Base-by-base conservation (phyloP, 2,113 vertebrate species). In the Grantiella picta region DNA sequence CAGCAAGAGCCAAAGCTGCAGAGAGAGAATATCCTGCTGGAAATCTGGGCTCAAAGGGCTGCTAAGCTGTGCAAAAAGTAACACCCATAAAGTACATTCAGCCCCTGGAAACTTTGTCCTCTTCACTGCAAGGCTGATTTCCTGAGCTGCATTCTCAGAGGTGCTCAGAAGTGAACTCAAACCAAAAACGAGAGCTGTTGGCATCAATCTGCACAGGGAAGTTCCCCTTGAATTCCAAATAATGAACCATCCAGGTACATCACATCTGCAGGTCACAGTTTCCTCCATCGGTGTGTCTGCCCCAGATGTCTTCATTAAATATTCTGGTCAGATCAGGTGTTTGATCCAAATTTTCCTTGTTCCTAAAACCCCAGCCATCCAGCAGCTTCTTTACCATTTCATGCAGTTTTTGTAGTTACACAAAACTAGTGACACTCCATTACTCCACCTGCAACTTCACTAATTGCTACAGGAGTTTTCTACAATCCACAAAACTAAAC, bases 61-160 rank as follows among this genome's bases (percentile, higher is more conserved):
- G 18, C 38, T 88, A 7, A 50, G 38, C 54, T 35, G 1, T 23
- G 50, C 33, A 77, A n/a, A 82, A 44, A 53, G 5, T 3, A 63
- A 64, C 10, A 38, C 21, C 28, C 36, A 27, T 31, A 70, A 63
- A 42, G 14, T 1, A 10, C 2, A 9, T 0, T 1, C 3, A 80
- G 68, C 11, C n/a, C n/a, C 66, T n/a, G 22, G 36, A 89, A 80
- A 33, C 18, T 35, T 78, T 3, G 2, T 31, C 11, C 56, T 64
- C 29, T 3, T 50, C 36, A 22, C 15, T 12, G 57, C 8, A 71
- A 53, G 4, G 10, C 0, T 72, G 15, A 4, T 35, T 65, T 77
- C 29, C 38, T 22, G 2, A 82, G 66, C 11, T 2, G 2, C 25
- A 10, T 3, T 57, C 42, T 29, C 27, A 69, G 2, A 61, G 15